Percentiles rank a stretch among this genome's conserved stretches.
Evolutionary conservation across 1,140 invertebrate species (phyloP).

Genomic region (Heliothis virescens): DNA sequence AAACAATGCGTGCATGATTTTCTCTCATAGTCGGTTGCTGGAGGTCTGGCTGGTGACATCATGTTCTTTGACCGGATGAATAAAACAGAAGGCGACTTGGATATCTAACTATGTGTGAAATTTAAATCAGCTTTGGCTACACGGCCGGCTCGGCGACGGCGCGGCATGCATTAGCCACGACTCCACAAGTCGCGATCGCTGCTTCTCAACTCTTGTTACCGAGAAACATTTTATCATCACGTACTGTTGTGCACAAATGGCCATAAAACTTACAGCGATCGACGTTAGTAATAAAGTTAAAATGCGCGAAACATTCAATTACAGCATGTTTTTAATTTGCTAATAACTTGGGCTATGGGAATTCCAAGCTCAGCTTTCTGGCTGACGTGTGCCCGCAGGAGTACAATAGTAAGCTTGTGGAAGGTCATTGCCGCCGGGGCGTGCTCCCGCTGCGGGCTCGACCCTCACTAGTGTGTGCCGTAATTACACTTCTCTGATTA

Average conservation of each 20-base stretch:
- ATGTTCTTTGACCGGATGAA: conserved; percentile 64
- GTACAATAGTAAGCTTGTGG: conserved; percentile 50
- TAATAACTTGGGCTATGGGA: conserved; percentile 19
- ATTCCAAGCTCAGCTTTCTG: conserved; percentile 22
- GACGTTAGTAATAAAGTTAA: conserved; percentile 36
- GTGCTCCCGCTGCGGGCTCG: conserved; percentile 27
- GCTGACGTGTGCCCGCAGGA: conserved; percentile 12
- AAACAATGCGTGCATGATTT: conserved; percentile 22
- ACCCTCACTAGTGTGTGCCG: conserved; percentile 35
- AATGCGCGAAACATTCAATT: conserved; percentile 39
- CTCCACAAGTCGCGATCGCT: conserved; percentile 12
- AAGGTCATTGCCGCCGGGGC: conserved; percentile 63
- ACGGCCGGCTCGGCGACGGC: conserved; percentile 16
- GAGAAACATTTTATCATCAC: conserved; percentile 35
- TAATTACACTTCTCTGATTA: conserved; percentile 42
- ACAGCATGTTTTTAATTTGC: conserved; percentile 33
- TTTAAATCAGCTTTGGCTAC: conserved; percentile 57
- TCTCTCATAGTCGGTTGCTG: conserved; percentile 33
- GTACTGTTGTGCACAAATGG: conserved; percentile 1
- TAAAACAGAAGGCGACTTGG: conserved; percentile 58
- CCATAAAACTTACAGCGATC: conserved; percentile 18
- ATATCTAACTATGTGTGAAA: conserved; percentile 57
- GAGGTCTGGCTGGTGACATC: conserved; percentile 56
- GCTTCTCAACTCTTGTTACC: conserved; percentile 35
- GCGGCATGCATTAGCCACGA: conserved; percentile 42